These are phyloP conservation scores for Cheilosia urbana DNA, from an alignment of 2,888 invertebrate genomes.

Conservation along the genomic window DNA sequence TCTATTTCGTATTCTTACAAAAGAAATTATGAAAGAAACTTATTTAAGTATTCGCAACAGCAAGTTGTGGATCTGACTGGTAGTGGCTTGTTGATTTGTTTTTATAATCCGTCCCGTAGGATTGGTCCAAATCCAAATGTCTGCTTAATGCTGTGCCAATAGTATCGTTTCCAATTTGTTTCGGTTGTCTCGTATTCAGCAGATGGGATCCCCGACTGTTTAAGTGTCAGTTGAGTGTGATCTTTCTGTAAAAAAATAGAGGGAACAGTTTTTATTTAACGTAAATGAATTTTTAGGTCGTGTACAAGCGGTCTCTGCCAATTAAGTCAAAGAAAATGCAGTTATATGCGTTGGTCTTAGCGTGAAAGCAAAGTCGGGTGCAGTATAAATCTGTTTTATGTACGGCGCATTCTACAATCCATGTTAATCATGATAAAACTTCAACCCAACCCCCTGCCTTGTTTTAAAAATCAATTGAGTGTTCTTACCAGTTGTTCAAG, in stretches of 20 bases:
- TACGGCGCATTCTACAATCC: no score
- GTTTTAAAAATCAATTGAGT: neutral
- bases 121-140: slow-evolving; percentile 82
- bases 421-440: no score
- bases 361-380: no score
- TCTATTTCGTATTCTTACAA: slow-evolving; percentile 5
- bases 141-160: slow-evolving; percentile 95
- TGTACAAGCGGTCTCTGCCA: no score
- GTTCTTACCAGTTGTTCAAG: slow-evolving; percentile 90
- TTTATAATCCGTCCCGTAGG: slow-evolving; percentile 68
- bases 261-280: neutral
- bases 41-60: slow-evolving; percentile 44
- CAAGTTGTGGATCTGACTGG: slow-evolving; percentile 54
- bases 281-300: no score
- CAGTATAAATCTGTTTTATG: no score
- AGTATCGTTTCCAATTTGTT: slow-evolving; percentile 96
- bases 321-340: no score
- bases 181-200: slow-evolving; percentile 91
- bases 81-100: neutral
- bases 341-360: no score
- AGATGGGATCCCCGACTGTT: slow-evolving; percentile 93
- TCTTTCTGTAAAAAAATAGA: slow-evolving; percentile 87
- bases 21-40: slow-evolving; percentile 19
- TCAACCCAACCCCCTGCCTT: no score
- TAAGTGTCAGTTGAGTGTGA: slow-evolving; percentile 92